These are phyloP conservation scores for Alectoris magna DNA, from an alignment of 2,797 vertebrate species.

Conservation along the genomic window DNA sequence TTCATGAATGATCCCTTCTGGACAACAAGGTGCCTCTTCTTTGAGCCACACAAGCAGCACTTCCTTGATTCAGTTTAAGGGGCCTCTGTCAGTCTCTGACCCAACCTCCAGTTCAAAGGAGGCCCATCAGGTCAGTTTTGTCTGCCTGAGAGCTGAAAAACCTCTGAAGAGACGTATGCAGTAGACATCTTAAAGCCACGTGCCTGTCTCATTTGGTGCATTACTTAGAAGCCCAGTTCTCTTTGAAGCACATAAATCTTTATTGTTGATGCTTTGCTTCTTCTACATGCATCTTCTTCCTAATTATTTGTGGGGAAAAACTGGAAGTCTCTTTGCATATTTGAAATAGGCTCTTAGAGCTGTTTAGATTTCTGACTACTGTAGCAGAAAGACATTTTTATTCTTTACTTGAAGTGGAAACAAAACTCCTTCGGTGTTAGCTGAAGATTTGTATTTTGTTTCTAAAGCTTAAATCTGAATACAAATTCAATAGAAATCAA, in stretches of 20 bases:
- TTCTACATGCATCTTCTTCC: not conserved
- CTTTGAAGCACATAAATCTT: not conserved
- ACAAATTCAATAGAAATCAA: conserved; percentile 68
- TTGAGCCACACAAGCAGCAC: not conserved
- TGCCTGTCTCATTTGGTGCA: not conserved
- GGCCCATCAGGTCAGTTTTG: not conserved
- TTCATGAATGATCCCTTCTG: not conserved
- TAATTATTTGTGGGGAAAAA: not conserved
- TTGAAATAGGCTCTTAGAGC: not conserved
- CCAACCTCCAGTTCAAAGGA: not conserved
- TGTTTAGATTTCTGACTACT: not conserved
- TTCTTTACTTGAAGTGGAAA: not conserved
- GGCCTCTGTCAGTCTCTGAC: not conserved
- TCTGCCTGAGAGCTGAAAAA: not conserved
- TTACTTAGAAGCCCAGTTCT: not conserved
- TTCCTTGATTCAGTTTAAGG: not conserved
- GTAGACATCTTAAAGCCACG: not conserved
- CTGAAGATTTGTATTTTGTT: conserved; percentile 9
- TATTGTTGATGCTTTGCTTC: not conserved
- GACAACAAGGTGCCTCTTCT: not conserved
- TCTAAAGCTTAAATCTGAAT: conserved; percentile 56
- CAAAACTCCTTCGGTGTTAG: not conserved
- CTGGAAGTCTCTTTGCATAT: not conserved
- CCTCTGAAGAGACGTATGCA: fast-evolving
- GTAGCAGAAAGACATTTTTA: not conserved